Base-by-base conservation (phyloP, 2,113 vertebrate species). In the Charadrius vociferus region DNA sequence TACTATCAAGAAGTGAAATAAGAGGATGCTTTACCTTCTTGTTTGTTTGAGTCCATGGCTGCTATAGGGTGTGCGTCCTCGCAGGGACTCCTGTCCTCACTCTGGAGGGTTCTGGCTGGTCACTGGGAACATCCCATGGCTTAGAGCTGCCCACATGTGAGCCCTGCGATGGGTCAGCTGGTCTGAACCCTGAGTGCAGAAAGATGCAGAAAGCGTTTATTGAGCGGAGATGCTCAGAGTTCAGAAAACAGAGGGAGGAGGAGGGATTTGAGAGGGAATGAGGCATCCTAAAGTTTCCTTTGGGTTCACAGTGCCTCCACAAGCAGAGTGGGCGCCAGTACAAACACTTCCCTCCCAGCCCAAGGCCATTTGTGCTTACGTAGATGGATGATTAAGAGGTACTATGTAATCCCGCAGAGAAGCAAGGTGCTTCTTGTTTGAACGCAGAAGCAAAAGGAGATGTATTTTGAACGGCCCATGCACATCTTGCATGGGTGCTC, bases 41-140 rank as follows among this genome's bases (percentile, higher is more conserved):
- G 97, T 96, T 97, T 98, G 95, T 98, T 98, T 97, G 97, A 96
- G 73, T 98, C 98, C 98, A 98, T 98, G 90, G 97, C 94, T 97
- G 95, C 96, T 95, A 49, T 87, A 78, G 88, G 86, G 26, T 83
- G 77, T 90, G 79, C 23, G 80, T 94, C 90, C 92, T 97, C 0
- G 94, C 90, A 93, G 95, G 93, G 95, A 92, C 91, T 95, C 85
- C 85, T 94, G 94, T 97, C 92, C 96, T 96, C 89, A 95, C 91
- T 95, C 96, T 87, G 97, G 92, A 98, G 95, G 90, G 91, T 24
- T 96, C 95, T 96, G 96, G 88, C 82, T 96, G 96, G 96, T 97
- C 96, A 96, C 95, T 95, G 94, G 86, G 85, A 91, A 91, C 87
- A 93, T 97, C 94, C 92, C 96, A 95, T 97, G 95, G 84, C 91